Percentiles rank a stretch among this genome's conserved stretches.
phyloP scores from a whole-genome alignment of 2,888 invertebrate genomes.

The Formica aserva region DNA sequence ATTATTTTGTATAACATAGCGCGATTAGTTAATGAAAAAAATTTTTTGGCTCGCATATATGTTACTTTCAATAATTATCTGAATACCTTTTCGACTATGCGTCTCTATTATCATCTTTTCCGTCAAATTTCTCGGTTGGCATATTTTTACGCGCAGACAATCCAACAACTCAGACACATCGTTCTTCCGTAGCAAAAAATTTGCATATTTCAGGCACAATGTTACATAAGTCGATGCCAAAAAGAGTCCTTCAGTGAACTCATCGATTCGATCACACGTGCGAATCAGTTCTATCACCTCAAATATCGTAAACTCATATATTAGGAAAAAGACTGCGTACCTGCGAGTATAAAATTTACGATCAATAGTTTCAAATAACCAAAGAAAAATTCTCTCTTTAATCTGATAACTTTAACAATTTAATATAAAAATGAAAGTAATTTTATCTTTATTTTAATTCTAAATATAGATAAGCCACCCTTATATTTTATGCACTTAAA shows the following conservation, averaged over 20 bases:
- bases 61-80: neutral
- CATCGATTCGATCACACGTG: constrained; percentile 60
- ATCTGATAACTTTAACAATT: neutral
- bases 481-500: neutral
- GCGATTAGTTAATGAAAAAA: neutral
- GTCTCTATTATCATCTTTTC: constrained; percentile 11
- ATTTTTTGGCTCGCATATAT: neutral
- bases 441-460: neutral
- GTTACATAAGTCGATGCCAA: constrained; percentile 68
- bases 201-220: constrained; percentile 49
- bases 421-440: neutral
- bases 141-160: neutral
- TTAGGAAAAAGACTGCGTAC: constrained; percentile 18
- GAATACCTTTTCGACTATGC: constrained; percentile 8
- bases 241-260: constrained; percentile 73
- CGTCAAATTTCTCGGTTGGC: neutral
- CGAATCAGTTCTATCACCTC: constrained; percentile 25
- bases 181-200: constrained; percentile 42
- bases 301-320: constrained; percentile 23
- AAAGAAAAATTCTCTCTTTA: no score
- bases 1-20: neutral
- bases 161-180: neutral
- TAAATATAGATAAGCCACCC: neutral
- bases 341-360: neutral
- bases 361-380: neutral